Conservation (phyloP, 2,888 invertebrate species). For the Mystacides longicornis region DNA sequence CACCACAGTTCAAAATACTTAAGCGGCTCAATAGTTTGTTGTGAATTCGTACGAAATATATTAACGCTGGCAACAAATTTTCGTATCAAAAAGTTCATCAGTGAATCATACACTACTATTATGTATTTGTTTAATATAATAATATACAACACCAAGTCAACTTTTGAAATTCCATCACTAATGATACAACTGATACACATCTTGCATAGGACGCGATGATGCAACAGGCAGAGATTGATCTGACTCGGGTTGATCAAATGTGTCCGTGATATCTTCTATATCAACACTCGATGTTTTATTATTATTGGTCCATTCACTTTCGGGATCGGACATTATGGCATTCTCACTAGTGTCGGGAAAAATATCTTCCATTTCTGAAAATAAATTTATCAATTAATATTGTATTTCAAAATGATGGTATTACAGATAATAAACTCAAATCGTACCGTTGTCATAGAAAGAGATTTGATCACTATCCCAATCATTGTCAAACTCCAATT, state of each 20-base stretch:
- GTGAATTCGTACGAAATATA: too few relatives aligned
- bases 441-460: constrained; percentile 28
- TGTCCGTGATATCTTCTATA: constrained; percentile 28
- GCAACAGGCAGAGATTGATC: constrained; percentile 38
- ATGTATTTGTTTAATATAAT: too few relatives aligned
- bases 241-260: constrained; percentile 50
- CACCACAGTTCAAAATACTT: too few relatives aligned
- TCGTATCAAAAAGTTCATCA: too few relatives aligned
- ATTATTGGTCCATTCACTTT: constrained; percentile 60
- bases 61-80: too few relatives aligned
- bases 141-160: too few relatives aligned
- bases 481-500: constrained; percentile 60
- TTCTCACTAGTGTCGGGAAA: constrained; percentile 53
- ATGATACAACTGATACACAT: constrained; percentile 9
- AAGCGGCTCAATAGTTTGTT: too few relatives aligned
- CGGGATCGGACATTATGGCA: constrained; percentile 62
- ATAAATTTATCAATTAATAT: too few relatives aligned
- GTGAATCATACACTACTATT: too few relatives aligned
- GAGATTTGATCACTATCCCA: constrained; percentile 47
- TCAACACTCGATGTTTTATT: constrained; percentile 30
- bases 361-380: constrained; percentile 32
- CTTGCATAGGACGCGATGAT: constrained; percentile 28
- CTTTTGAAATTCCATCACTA: not conserved
- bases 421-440: too few relatives aligned
- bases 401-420: too few relatives aligned